Evolutionary conservation across 2,797 vertebrate species (phyloP), one percentile per base, ranked within the genome.

Genomic region (Spatula versicolor): DNA sequence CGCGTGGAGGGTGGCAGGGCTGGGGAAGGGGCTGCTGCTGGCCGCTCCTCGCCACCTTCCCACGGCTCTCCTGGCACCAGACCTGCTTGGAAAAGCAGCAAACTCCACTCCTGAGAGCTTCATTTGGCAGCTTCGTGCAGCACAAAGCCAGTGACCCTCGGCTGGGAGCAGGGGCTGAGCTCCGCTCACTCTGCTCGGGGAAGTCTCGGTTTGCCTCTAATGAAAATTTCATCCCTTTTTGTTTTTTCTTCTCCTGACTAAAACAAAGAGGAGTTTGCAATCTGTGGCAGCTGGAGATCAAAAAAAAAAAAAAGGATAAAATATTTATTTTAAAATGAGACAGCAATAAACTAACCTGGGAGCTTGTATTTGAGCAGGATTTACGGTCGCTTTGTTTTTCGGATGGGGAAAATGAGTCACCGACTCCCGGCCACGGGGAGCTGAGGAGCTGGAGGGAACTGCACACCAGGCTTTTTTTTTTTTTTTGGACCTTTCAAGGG

Each of bases 101-200:
- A 48, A 64, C 37, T 54, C 13, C 6, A 13, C 52, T 82, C 31
- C 31, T 21, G 46, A 92, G 86, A 16, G 4, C 23, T 54, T 37
- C 7, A 30, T 25, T 41, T 21, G 62, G 74, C 63, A 37, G 75
- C 6, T 81, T 11, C 6, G 59, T 72, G 58, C 12, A 48, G 78
- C 3, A 2, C 35, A 77, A 60, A 1, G 23, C 64, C 41, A 19
- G 45, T 8, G 31, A 23, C 67, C 19, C 19, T 52, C 48, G 30
- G 62, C 68, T 10, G 3, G 48, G 55, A 23, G 20, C 3, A 12
- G 83, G 23, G 67, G 43, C 54, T 67, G 41, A 6, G 0, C 74
- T 28, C 16, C 0, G 2, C 33, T 48, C 1, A 0, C 54, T 58
- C 19, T 19, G 35, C n/a, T 46, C 1, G 0, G 19, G 35, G 31